phyloP scores from a whole-genome alignment of 2,797 vertebrate genomes.

The Hemibagrus guttatus region DNA sequence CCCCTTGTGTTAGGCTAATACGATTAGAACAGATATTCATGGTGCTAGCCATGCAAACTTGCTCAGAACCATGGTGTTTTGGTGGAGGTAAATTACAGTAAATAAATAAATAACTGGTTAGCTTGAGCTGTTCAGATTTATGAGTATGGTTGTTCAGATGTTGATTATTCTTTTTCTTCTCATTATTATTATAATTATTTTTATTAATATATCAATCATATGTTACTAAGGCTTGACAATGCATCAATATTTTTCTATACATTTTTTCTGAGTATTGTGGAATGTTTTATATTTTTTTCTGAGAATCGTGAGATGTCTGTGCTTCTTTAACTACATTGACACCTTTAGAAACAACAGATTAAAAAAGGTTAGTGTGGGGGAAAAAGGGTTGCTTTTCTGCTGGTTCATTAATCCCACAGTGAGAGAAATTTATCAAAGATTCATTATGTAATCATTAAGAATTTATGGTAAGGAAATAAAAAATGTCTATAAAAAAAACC shows the following conservation, averaged over 20 bases:
- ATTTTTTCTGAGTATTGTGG: neutral
- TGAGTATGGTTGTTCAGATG: neutral
- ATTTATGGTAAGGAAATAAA: neutral
- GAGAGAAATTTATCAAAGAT: neutral
- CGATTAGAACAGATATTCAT: conserved; percentile 71
- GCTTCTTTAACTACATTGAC: neutral
- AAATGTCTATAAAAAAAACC: neutral
- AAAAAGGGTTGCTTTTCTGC: neutral
- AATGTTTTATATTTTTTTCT: neutral
- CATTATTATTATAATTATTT: too few species aligned
- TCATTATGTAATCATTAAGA: neutral
- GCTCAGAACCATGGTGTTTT: neutral
- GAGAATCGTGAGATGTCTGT: neutral
- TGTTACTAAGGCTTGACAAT: neutral
- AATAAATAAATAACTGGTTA: neutral
- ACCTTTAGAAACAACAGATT: neutral
- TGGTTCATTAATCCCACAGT: neutral
- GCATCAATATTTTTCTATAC: neutral
- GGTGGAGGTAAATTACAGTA: neutral
- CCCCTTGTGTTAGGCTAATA: conserved; percentile 67
- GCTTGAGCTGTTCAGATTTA: neutral
- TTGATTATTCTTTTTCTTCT: too few species aligned
- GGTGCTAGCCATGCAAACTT: neutral
- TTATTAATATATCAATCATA: too few species aligned
- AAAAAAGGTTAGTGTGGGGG: neutral